Percentiles rank a stretch among this genome's conserved stretches.
Evolutionary conservation across 2,113 vertebrate species (phyloP).

Genomic region (Gadus macrocephalus): DNA sequence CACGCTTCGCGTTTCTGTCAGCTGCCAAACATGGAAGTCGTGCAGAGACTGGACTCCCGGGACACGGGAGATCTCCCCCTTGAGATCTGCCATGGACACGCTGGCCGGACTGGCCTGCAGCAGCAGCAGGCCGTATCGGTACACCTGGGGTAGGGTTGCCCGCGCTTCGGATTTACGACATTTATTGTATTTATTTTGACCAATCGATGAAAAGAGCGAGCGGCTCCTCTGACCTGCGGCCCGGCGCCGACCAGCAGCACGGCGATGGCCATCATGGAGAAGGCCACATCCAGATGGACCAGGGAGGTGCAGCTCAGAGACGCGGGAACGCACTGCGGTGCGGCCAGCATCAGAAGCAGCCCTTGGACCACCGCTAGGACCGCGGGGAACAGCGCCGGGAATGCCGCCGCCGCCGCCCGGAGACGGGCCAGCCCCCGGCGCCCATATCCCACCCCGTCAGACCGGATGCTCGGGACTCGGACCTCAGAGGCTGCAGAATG

Average conservation of each 20-base stretch:
- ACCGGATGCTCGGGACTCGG: no score
- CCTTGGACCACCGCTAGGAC: conserved; percentile 60
- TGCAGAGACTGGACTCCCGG: conserved; percentile 68
- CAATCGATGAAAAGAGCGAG: no score
- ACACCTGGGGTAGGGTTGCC: conserved; percentile 45
- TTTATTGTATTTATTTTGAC: no score
- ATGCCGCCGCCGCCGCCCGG: not conserved
- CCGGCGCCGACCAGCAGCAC: conserved; percentile 40
- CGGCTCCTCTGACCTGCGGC: conserved; percentile 47
- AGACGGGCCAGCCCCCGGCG: not conserved
- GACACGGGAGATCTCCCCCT: conserved; percentile 45
- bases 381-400: conserved; percentile 51
- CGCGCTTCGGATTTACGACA: not conserved
- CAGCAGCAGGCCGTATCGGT: conserved; percentile 59
- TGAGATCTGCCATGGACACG: conserved; percentile 50
- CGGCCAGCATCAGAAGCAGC: conserved; percentile 50
- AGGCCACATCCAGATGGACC: conserved; percentile 66
- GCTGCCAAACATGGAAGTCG: conserved; percentile 75
- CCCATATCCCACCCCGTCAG: no score
- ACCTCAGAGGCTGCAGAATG: no score
- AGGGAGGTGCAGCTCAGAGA: conserved; percentile 42
- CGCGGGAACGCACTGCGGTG: conserved; percentile 27
- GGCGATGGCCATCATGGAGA: conserved; percentile 60
- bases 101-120: conserved; percentile 66
- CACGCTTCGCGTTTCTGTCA: conserved; percentile 51